Evolutionary conservation across 2,113 vertebrate genomes (phyloP), one percentile per base, ranked within the genome.

Genomic region (Anoura caudifer): DNA sequence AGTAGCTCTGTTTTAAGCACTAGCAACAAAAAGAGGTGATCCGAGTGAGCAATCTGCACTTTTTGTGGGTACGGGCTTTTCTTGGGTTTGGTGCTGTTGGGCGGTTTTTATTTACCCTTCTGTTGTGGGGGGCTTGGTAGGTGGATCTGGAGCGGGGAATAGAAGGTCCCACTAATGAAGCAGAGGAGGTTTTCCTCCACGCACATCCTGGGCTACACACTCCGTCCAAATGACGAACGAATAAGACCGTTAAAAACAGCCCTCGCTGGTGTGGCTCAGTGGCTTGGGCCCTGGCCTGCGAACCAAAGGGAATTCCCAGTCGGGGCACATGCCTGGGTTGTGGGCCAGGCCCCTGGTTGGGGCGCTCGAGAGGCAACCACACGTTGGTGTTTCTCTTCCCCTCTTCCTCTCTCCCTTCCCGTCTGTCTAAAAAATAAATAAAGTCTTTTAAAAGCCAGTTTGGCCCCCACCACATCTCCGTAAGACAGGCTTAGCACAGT

Each of bases 131-230:
- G 45, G 24, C 8, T 41, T 67, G 47, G 4, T 41, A 12, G 76
- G 50, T 11, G 43, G 31, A 20, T 16, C 76, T 43, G 7, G 47
- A 70, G 4, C 6, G 12, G 33, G 24, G 50, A 69, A 3, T 16
- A 10, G 0, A 19, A 31, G 28, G 59, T 63, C 52, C 63, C 26
- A 14, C 72, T 47, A 3, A 45, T 72, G n/a, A 52, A n/a, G 47
- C 1, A 15, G 19, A 4, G 28, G 33, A 7, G 17, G 7, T 36
- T 0, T 41, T 20, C 54, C 5, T 65, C 5, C 2, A 5, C 15
- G 47, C 31, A 12, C 5, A 24, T 38, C 36, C 33, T 5, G 31
- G 5, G 19, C 24, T n/a, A 4, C 36, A 28, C 24, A 4, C 12
- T 84, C 70, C 12, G 13, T 36, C 81, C 47, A 52, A 24, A 31